Evolutionary conservation across 2,797 vertebrate genomes (phyloP).

Genomic region (Emydoidea blandingii): DNA sequence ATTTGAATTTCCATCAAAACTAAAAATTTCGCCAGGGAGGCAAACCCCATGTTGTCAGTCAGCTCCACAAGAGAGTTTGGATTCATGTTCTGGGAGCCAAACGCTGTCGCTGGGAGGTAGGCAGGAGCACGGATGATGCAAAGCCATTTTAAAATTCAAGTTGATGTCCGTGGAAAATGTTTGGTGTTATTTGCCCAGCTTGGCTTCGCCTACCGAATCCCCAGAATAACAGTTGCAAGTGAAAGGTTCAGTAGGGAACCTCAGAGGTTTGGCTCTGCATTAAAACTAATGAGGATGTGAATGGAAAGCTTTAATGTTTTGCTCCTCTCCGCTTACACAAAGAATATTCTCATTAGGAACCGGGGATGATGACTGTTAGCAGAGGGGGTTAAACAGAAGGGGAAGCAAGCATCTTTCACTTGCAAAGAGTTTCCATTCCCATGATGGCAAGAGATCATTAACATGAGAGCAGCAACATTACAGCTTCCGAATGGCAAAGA

Average conservation of each 20-base stretch:
- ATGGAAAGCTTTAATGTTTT: constrained; percentile 39
- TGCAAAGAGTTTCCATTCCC: neutral
- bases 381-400: constrained; percentile 16
- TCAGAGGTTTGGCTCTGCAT: constrained; percentile 2
- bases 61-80: neutral
- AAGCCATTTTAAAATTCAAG: constrained; percentile 41
- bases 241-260: constrained; percentile 38
- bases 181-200: constrained; percentile 8
- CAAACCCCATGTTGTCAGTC: neutral
- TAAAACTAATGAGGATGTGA: constrained; percentile 45
- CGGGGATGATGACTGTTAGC: constrained; percentile 28
- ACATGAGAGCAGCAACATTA: neutral
- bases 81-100: neutral
- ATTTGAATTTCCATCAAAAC: neutral
- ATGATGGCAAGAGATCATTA: neutral
- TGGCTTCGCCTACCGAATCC: constrained; percentile 14
- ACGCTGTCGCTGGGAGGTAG: neutral
- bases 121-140: neutral
- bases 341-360: neutral
- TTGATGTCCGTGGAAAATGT: constrained; percentile 48
- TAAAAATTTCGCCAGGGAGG: neutral
- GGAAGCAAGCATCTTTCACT: neutral
- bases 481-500: constrained; percentile 5
- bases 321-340: neutral
- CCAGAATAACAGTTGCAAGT: constrained; percentile 36